These are phyloP conservation scores for Halisarca cf. caerulea DNA, from an alignment of 37 sponge, comb jelly and placozoan genomes.

Conservation along the genomic window DNA sequence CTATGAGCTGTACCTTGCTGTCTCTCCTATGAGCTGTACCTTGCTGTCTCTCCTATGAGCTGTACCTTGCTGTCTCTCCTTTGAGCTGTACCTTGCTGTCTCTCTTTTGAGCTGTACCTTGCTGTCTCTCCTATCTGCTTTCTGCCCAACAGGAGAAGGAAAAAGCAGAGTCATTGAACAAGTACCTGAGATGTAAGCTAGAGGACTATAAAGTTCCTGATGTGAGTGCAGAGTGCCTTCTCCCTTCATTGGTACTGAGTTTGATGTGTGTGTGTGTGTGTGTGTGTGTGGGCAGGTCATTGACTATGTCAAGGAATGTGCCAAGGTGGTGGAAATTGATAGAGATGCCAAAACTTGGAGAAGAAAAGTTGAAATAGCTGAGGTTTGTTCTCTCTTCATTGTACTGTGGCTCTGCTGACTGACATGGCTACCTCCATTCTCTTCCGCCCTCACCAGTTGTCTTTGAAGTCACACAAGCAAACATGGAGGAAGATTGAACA, in stretches of 20 bases:
- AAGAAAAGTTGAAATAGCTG: conserved; percentile 95
- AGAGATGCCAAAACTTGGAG: conserved; percentile 87
- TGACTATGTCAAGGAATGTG: conserved; percentile 91
- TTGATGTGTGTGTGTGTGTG: no score
- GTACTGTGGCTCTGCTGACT: no score
- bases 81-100: background rate
- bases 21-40: background rate
- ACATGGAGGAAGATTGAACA: background rate
- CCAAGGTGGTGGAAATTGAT: conserved; percentile 81
- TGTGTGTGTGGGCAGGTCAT: conserved; percentile 66
- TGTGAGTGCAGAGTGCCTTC: no score
- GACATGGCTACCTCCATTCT: no score
- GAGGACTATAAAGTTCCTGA: conserved; percentile 95
- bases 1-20: background rate
- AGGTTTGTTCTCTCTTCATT: conserved; percentile 77
- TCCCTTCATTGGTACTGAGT: no score
- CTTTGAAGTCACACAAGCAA: conserved; percentile 8
- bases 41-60: background rate
- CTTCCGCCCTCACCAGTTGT: conserved; percentile 1
- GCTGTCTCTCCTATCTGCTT: background rate
- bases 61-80: no score
- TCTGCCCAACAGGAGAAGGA: conserved; percentile 71
- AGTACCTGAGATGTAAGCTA: conserved; percentile 62
- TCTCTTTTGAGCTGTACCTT: no score
- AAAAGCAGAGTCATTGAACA: conserved; percentile 80